These are phyloP conservation scores for Chirona hameri DNA, from an alignment of 2,888 invertebrate genomes.

Conservation along the genomic window DNA sequence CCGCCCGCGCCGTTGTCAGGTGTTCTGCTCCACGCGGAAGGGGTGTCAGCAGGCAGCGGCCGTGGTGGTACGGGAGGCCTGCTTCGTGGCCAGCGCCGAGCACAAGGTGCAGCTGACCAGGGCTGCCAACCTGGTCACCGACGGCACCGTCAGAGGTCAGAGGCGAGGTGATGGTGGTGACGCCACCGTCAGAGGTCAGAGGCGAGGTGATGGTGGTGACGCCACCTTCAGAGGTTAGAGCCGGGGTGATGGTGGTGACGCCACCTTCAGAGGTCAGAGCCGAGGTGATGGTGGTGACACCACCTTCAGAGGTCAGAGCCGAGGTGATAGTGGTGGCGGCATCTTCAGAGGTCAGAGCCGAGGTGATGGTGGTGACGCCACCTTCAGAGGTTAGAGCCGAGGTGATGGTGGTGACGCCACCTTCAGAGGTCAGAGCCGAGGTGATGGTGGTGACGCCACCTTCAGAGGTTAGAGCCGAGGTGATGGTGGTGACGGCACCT, in stretches of 20 bases:
- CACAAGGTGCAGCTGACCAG: conserved; percentile 55
- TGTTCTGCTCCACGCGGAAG: conserved; percentile 75
- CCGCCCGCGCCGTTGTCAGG: too few relatives aligned
- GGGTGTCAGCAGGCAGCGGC: conserved; percentile 65
- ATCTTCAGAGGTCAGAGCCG: conserved; percentile 48
- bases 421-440: conserved; percentile 46
- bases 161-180: neutral
- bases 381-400: too few relatives aligned
- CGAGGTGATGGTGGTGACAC: neutral
- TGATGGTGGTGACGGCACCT: conserved; percentile 54
- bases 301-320: too few relatives aligned
- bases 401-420: too few relatives aligned
- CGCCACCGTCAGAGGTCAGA: too few relatives aligned
- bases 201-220: neutral
- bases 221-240: too few relatives aligned
- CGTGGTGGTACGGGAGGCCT: conserved; percentile 54
- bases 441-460: neutral
- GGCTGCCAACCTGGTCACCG: conserved; percentile 47
- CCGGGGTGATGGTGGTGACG: too few relatives aligned
- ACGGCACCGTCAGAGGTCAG: conserved; percentile 52
- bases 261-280: conserved; percentile 50
- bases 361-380: neutral
- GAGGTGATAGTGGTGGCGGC: too few relatives aligned
- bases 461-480: too few relatives aligned
- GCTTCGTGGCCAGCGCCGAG: conserved; percentile 45